Conservation (phyloP, 1,140 invertebrate species). For the Harpegnathos saltator region DNA sequence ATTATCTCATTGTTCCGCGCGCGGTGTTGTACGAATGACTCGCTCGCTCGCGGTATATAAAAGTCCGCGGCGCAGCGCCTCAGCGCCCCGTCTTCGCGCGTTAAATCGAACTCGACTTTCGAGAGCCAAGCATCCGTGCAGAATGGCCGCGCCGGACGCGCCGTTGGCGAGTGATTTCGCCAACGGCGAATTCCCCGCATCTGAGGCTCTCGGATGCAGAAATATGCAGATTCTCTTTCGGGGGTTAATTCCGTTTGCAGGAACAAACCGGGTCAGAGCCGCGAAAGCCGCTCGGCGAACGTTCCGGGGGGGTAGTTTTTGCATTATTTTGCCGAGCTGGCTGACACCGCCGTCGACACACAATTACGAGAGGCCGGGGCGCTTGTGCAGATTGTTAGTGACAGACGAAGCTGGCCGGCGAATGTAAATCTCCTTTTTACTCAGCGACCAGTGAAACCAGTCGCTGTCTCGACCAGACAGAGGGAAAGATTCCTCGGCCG, state of each 20-base stretch:
- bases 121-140: conserved; percentile 31
- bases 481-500: background rate
- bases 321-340: conserved; percentile 39
- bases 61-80: background rate
- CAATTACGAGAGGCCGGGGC: conserved; percentile 36
- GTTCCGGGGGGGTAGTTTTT: conserved; percentile 39
- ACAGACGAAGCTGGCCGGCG: conserved; percentile 22
- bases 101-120: conserved; percentile 51
- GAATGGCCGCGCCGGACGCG: conserved; percentile 31
- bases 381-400: conserved; percentile 52
- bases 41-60: conserved; percentile 3
- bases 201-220: conserved; percentile 55
- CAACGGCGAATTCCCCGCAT: conserved; percentile 42
- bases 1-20: conserved; percentile 8
- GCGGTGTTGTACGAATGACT: background rate
- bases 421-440: conserved; percentile 28
- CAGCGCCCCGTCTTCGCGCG: conserved; percentile 6
- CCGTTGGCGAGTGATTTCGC: conserved; percentile 37
- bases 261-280: conserved; percentile 47
- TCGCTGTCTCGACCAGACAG: no score
- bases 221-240: conserved; percentile 56
- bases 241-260: conserved; percentile 52
- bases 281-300: conserved; percentile 2
- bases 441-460: conserved; percentile 9
- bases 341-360: conserved; percentile 10